Evolutionary conservation across 2,113 vertebrate genomes (phyloP).

Genomic region (Ochotona curzoniae): DNA sequence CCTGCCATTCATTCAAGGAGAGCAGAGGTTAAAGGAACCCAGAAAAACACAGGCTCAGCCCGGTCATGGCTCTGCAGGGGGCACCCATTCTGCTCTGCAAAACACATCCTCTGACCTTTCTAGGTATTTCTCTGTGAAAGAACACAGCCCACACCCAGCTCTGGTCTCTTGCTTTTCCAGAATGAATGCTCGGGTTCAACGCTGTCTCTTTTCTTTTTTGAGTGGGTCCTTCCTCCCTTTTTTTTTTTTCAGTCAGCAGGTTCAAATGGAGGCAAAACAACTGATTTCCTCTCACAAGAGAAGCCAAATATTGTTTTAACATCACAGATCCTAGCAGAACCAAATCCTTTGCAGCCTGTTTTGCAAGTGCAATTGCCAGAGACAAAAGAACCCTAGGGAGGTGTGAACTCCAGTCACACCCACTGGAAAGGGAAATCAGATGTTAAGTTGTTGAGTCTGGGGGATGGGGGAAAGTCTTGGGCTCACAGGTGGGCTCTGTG

Average conservation of each 20-base stretch:
- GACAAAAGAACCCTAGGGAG: neutral
- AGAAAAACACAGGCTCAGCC: neutral
- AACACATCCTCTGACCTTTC: neutral
- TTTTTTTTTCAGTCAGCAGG: neutral
- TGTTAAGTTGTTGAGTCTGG: neutral
- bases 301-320: slow-evolving; percentile 75
- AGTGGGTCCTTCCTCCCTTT: slow-evolving; percentile 53
- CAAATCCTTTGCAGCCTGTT: slow-evolving; percentile 24
- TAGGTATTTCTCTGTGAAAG: slow-evolving; percentile 17
- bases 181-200: neutral
- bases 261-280: slow-evolving; percentile 64
- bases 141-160: neutral
- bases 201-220: slow-evolving; percentile 23
- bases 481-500: neutral
- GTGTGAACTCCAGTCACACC: neutral
- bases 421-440: neutral
- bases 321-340: slow-evolving; percentile 49
- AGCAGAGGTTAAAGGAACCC: neutral
- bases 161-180: neutral
- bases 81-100: neutral
- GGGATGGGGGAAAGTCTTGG: neutral
- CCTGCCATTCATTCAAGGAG: neutral
- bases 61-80: neutral
- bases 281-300: slow-evolving; percentile 59
- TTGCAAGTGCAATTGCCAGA: slow-evolving; percentile 41